Base-by-base conservation (phyloP, 2,888 invertebrate genomes). In the Pecten maximus region DNA sequence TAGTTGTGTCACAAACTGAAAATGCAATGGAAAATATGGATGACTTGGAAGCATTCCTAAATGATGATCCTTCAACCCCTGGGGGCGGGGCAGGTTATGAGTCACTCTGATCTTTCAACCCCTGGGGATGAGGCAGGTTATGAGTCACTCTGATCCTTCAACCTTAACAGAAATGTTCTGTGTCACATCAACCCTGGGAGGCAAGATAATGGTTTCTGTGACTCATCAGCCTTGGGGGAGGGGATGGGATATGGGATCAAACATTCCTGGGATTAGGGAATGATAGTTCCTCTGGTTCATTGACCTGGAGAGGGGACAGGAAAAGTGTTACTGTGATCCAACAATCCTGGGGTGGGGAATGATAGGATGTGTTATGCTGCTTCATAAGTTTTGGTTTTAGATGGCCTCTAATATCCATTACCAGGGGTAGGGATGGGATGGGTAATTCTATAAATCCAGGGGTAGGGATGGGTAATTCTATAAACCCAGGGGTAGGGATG, bases 1-100 rank as follows among this genome's bases (percentile, higher is more conserved):
- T 90, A 88, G 93, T 92, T 86, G 92, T 92, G n/a, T 92, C 90
- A 89, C 48, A 60, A n/a, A 89, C 74, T 28, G 88, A 89, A 10
- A 93, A 93, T 40, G 94, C 93, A 1, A 91, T 93, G 39, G 93
- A 94, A 86, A 93, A 92, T 16, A 94, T 94, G 89, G 94, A 94
- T 89, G 95, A 94, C 87, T 92, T 96, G 74, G 96, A 96, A 91
- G 94, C 94, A 86, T 96, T 96, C 90, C 92, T 96, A n/a, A 94
- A 94, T 40, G 94, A 94, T 89, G 92, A 94, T 6, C 93, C 91
- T 2, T 15, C 88, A 48, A 35, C 89, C 23, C 40, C 92, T 8
- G 88, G 74, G 28, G 93, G 93, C 19, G 94, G 94, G 23, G 93
- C 74, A 54, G 90, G 91, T n/a, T 95, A 91, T 87, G 91, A 91